Base-by-base conservation (phyloP, 2,113 vertebrate species). In the Crotalus horridus region DNA sequence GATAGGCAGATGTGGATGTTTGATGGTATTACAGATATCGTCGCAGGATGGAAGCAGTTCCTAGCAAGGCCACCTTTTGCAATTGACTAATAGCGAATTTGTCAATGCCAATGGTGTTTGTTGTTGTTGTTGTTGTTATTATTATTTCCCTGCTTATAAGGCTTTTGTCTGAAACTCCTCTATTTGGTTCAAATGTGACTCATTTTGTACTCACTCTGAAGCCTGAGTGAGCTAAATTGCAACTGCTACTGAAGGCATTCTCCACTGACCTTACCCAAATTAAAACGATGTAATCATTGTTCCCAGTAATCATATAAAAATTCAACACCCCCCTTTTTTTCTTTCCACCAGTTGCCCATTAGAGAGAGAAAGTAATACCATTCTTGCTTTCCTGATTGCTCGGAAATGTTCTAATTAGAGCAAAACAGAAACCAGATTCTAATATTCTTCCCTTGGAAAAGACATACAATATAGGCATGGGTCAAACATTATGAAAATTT, bases 191-290 rank as follows among this genome's bases (percentile, higher is more conserved):
- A 59, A 54, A 51, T 43, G 86, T n/a, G 64, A 33, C 33, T 26
- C n/a, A 24, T 51, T 88, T 87, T 89, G 53, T 51, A 29, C 86
- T 87, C 58, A 54, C 12, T 85, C 81, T 13, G 46, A 46, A 87
- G 92, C 46, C 39, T 20, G 33, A 59, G 51, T 43, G 61, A 64
- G 81, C 89, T 90, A 90, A 87, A 87, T 87, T 90, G 56, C 81
- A 93, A 64, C 43, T 46, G 15, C 46, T 46, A 58, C 85, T 87
- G 39, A n/a, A 53, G n/a, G 51, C 48, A 12, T 2, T 54, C 87
- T 81, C 69, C 64, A n/a, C 46, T 46, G 89, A 93, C 92, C 92
- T 93, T 87, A 55, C 56, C 48, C 86, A 58, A 93, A 93, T 93
- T 90, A n/a, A 59, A 90, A 69, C 20, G 23, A 43, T 54, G 54